Conservation (phyloP, 2,113 vertebrate species). For the Heliornis fulica region DNA sequence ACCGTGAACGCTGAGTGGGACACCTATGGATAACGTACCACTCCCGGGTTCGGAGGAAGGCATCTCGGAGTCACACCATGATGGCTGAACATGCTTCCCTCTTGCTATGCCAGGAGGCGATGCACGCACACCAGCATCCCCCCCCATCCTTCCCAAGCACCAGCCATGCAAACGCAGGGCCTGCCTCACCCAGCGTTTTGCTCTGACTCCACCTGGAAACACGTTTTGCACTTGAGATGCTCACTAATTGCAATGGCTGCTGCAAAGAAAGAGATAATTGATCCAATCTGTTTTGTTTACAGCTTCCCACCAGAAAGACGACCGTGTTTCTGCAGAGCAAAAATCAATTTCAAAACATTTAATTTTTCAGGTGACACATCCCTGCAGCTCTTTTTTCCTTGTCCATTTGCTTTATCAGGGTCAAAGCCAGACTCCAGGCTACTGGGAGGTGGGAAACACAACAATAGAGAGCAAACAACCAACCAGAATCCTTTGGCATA, state of each 20-base stretch:
- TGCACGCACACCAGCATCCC: too few species aligned
- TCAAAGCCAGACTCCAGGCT: slow-evolving; percentile 2
- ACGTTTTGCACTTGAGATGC: neutral
- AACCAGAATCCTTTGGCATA: neutral
- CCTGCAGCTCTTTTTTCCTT: slow-evolving; percentile 34
- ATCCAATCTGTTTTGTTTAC: slow-evolving; percentile 67
- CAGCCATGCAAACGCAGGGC: fast-evolving
- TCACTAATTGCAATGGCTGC: neutral
- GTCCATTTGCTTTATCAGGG: neutral
- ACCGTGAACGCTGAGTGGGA: fast-evolving
- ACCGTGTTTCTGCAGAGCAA: slow-evolving; percentile 38
- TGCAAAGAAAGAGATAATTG: slow-evolving; percentile 42
- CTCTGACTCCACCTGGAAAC: neutral
- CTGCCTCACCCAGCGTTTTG: fast-evolving
- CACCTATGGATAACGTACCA: fast-evolving
- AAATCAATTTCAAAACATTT: slow-evolving; percentile 56
- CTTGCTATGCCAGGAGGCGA: neutral
- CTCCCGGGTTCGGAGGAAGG: neutral
- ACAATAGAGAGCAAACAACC: too few species aligned
- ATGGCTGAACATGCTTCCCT: neutral
- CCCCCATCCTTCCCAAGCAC: neutral
- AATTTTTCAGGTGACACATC: slow-evolving; percentile 35
- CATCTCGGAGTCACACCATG: fast-evolving
- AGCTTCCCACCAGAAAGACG: slow-evolving; percentile 43
- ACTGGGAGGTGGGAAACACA: too few species aligned